These are phyloP conservation scores for Balearica regulorum DNA, from an alignment of 2,797 vertebrate genomes.

Conservation along the genomic window DNA sequence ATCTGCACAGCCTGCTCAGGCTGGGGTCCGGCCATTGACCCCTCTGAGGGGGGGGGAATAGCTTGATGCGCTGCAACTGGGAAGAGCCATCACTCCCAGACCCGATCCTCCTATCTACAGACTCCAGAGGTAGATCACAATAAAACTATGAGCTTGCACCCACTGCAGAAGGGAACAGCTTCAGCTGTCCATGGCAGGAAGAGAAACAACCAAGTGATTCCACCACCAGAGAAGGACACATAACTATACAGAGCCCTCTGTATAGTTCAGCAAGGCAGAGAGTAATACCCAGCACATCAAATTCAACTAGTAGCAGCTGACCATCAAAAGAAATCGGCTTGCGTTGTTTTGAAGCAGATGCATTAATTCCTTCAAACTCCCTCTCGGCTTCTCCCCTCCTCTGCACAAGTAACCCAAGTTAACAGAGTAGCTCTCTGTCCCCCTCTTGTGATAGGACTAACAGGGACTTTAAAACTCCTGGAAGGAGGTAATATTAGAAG, in stretches of 20 bases:
- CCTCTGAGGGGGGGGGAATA: neutral
- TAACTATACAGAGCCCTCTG: neutral
- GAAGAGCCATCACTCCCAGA: neutral
- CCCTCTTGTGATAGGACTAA: constrained; percentile 58
- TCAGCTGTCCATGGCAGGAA: neutral
- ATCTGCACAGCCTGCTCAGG: neutral
- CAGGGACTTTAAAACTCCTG: neutral
- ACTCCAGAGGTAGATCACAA: neutral
- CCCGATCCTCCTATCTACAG: neutral
- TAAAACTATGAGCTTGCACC: neutral
- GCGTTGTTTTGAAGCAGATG: neutral
- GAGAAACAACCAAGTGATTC: neutral
- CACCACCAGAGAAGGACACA: neutral
- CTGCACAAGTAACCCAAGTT: neutral
- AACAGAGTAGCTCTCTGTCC: constrained; percentile 48
- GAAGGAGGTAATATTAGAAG: neutral
- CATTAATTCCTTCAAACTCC: neutral
- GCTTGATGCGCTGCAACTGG: neutral
- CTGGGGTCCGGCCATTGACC: accelerated
- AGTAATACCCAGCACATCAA: neutral
- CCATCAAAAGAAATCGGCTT: neutral
- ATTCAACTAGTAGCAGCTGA: neutral
- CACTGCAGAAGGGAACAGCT: neutral
- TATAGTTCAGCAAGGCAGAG: neutral
- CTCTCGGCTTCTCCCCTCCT: neutral